These are phyloP conservation scores for Capitulum mitella DNA, from an alignment of 2,888 invertebrate genomes.

Conservation along the genomic window DNA sequence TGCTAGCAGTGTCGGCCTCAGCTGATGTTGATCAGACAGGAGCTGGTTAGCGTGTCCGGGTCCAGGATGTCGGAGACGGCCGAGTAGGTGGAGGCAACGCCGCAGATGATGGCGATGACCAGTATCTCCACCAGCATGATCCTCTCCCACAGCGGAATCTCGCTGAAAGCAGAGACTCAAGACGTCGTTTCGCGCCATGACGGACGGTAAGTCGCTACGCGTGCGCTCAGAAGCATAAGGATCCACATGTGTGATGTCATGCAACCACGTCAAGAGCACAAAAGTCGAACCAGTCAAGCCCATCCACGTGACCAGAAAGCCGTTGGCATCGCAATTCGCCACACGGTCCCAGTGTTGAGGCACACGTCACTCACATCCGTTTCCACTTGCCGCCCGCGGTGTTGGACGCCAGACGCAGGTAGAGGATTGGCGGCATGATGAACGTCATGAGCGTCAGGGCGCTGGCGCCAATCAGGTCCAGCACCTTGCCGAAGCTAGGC, in stretches of 20 bases:
- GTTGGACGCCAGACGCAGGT: slow-evolving; percentile 49
- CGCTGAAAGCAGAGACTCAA: background rate
- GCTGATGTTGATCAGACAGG: background rate
- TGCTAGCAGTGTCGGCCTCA: no score
- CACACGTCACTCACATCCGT: background rate
- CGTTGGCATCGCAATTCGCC: no score
- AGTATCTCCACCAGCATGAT: background rate
- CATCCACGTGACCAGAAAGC: no score
- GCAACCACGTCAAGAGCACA: no score
- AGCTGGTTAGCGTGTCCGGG: background rate
- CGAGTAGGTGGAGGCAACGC: background rate
- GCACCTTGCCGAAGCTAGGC: slow-evolving; percentile 60
- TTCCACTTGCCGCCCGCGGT: slow-evolving; percentile 26
- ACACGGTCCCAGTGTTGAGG: no score
- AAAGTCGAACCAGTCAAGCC: no score
- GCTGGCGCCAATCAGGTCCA: slow-evolving; percentile 63
- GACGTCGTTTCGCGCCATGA: no score
- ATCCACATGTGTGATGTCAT: no score
- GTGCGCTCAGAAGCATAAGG: no score
- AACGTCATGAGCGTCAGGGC: slow-evolving; percentile 60
- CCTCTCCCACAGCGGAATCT: background rate
- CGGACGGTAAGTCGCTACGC: no score
- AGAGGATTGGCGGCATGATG: slow-evolving; percentile 60
- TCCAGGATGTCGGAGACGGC: background rate
- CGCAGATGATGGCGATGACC: background rate